Base-by-base conservation (phyloP, 2,113 vertebrate genomes). In the Cairina moschata region DNA sequence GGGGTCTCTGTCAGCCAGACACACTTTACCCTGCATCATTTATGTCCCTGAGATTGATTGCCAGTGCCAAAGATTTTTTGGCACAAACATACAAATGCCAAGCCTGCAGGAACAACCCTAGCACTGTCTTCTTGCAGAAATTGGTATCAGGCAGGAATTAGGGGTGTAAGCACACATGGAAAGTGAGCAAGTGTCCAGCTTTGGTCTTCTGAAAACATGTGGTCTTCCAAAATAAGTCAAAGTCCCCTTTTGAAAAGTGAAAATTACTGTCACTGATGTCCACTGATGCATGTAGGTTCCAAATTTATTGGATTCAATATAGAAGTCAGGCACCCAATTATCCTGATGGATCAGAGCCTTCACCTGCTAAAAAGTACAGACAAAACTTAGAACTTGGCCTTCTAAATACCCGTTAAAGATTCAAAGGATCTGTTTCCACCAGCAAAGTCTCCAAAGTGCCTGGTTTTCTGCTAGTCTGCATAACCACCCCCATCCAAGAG, bases 141-240 rank as follows among this genome's bases (percentile, higher is more conserved):
- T 2, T 6, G 15, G 25, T 7, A 26, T 25, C 50, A 54, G 48
- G 80, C 68, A 29, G 59, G 65, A 66, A 17, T 15, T 17, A 0
- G 0, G 7, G 68, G 54, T 31, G 38, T 32, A 36, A 78, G 66
- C 6, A 9, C 0, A 4, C 56, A 6, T 3, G 5, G 69, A 26
- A 82, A 89, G 29, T 63, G 74, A 72, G 1, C 10, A 60, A 48
- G 38, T 15, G 54, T 6, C 26, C 38, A 52, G 88, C 20, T 32
- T n/a, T 7, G 67, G 26, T 32, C 46, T 65, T 82, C 36, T 8
- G 42, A 75, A 89, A 68, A 66, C 32, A 7, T 28, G 16, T 6
- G 67, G 22, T 38, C 42, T 46, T 82, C 28, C 14, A 46, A 72
- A 86, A 72, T 66, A 46, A 54, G 15, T 54, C 55, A 1, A 50